Evolutionary conservation across 2,113 vertebrate genomes (phyloP).

Genomic region (Hemicordylus capensis): DNA sequence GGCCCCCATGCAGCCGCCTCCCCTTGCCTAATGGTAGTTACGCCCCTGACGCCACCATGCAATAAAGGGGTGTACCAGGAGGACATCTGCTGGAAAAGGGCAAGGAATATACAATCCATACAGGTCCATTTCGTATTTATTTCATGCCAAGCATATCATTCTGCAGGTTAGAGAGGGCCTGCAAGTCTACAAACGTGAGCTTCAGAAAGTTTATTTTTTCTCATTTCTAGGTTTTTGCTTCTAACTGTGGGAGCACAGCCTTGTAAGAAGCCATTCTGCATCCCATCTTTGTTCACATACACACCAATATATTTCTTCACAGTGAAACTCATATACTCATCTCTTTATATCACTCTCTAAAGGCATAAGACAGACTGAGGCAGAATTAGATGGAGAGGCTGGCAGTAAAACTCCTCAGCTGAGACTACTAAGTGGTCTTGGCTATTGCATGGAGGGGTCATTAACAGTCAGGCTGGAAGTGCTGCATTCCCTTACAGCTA

Average conservation of each 20-base stretch:
- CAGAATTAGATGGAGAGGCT: constrained; percentile 24
- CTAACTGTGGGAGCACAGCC: constrained; percentile 50
- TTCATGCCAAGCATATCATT: background rate
- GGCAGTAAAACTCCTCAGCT: constrained; percentile 47
- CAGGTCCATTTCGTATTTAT: too few species aligned
- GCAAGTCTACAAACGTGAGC: background rate
- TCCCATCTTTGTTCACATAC: background rate
- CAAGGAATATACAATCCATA: too few species aligned
- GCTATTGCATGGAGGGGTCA: constrained; percentile 41
- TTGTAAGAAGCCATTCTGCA: constrained; percentile 40
- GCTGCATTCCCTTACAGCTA: constrained; percentile 8
- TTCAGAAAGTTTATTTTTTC: background rate
- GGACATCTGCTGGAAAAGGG: too few species aligned
- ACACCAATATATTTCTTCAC: background rate
- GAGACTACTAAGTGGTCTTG: constrained; percentile 32
- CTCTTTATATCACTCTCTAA: background rate
- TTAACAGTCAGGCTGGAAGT: constrained; percentile 48
- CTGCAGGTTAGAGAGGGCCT: rapidly evolving
- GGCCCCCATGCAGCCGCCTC: too few species aligned
- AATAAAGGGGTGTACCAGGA: too few species aligned
- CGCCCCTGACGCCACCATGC: too few species aligned
- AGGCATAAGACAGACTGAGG: constrained; percentile 19
- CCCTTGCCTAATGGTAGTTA: too few species aligned
- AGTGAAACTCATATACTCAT: rapidly evolving
- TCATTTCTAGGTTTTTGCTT: constrained; percentile 2